Evolutionary conservation across 1,140 invertebrate genomes (phyloP), one percentile per base, ranked within the genome.

Genomic region (Cylas formicarius): DNA sequence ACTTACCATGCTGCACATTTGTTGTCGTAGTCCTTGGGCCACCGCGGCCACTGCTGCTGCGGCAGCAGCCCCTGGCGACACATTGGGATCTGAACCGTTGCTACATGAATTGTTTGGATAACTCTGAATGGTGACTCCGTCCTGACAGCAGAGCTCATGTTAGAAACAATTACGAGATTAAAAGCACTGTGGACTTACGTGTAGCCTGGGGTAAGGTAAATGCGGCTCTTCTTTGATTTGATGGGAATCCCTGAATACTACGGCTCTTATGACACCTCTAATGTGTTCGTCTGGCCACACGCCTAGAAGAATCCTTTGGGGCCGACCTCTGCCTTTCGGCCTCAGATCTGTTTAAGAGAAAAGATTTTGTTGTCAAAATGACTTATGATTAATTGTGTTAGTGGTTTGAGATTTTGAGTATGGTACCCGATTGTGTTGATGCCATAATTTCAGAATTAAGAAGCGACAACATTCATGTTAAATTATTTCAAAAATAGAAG

Each of bases 221-320:
- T 77, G 76, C 32, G 79, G 72, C 56, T 84, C 82, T 56, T 85
- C 82, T 63, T 85, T 84, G 52, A 82, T 80, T 51, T 85, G 74
- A 69, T 82, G 78, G 32, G 72, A 77, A 58, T 93, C 89, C 52
- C 88, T 72, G 73, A 92, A 93, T 16, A 93, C 89, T 22, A 92
- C 90, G 16, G 88, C 86, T 55, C 87, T 76, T 51, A 92, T 91
- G 43, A 92, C 89, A 28, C 85, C 86, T 55, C 86, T 79, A 57
- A 92, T 90, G 63, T 91, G 86, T 60, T 91, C 88, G 67, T 92
- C 88, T 2, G 88, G 87, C 89, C 89, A 92, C 50, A 88, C 82
- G 44, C 89, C 90, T 40, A 91, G 70, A 34, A 92, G 71, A 62
- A 92, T 91, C 62, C 89, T 76, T 61, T 92, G 88, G 1, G 89